These are phyloP conservation scores for Phalacrocorax pelagicus DNA, from an alignment of 2,113 vertebrate genomes.

Conservation along the genomic window DNA sequence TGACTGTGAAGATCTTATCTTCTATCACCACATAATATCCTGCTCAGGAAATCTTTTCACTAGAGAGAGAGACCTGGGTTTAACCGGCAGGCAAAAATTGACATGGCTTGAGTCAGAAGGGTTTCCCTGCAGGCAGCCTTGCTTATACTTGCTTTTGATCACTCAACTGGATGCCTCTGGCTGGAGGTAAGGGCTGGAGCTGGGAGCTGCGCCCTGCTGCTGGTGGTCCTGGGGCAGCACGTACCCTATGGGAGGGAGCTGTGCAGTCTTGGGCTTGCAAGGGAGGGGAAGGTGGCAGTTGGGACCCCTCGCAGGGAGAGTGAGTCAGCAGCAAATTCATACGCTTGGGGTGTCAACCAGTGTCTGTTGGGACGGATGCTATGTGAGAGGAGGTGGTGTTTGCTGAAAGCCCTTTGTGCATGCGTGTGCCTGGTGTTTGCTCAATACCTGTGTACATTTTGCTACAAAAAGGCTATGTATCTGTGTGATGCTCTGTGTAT, in stretches of 20 bases:
- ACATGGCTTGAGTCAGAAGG: slow-evolving; percentile 1
- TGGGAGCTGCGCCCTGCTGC: neutral
- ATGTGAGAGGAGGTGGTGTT: neutral
- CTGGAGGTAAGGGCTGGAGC: slow-evolving; percentile 4
- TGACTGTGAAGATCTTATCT: slow-evolving; percentile 28
- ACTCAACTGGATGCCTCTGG: neutral
- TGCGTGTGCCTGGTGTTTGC: accelerated
- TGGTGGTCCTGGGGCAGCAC: neutral
- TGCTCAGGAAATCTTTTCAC: slow-evolving; percentile 27
- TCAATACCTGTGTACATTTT: neutral
- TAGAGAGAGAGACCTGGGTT: neutral
- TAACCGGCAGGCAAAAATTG: slow-evolving; percentile 19
- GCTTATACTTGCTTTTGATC: slow-evolving; percentile 48
- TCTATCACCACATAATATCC: neutral
- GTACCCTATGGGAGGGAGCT: neutral
- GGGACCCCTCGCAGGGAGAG: neutral
- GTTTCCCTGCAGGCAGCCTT: slow-evolving; percentile 19
- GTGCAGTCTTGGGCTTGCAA: neutral
- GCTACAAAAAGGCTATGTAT: neutral
- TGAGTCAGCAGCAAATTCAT: neutral
- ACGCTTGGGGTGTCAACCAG: neutral
- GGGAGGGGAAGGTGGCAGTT: neutral
- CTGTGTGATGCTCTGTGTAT: neutral
- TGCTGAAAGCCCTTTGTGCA: accelerated
- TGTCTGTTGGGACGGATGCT: neutral